Evolutionary conservation across 2,888 invertebrate species (phyloP).

Genomic region (Agapostemon virescens): DNA sequence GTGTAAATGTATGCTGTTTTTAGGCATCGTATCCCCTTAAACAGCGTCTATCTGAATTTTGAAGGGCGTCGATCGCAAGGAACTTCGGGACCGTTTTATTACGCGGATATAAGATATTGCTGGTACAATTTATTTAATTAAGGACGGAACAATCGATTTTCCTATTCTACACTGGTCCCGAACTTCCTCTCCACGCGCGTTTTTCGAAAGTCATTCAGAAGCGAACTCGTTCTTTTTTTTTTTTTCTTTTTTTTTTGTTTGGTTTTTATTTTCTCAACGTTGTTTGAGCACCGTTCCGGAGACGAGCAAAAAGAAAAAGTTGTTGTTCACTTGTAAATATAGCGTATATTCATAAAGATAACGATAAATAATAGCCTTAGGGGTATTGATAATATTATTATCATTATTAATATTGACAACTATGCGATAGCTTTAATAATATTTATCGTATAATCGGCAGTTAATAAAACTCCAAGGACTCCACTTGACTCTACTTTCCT

Average conservation of each 20-base stretch:
- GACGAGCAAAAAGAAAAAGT: conserved; percentile 63
- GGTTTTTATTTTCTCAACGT: conserved; percentile 51
- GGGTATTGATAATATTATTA: conserved; percentile 73
- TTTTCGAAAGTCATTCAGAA: conserved; percentile 55
- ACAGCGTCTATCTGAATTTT: conserved; percentile 54
- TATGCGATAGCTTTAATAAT: conserved; percentile 77
- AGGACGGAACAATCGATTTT: conserved; percentile 11
- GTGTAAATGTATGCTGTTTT: conserved; percentile 64
- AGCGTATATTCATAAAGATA: conserved; percentile 74
- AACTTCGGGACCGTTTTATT: conserved; percentile 35
- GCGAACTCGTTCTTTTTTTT: conserved; percentile 51
- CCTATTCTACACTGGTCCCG: conserved; percentile 16
- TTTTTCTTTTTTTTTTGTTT: conserved; percentile 59
- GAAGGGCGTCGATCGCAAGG: conserved; percentile 39
- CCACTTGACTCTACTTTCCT: conserved; percentile 54
- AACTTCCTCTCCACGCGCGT: conserved; percentile 31
- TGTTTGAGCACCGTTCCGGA: conserved; percentile 58
- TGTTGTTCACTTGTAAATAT: conserved; percentile 79
- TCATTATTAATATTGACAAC: conserved; percentile 72
- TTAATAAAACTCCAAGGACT: conserved; percentile 63
- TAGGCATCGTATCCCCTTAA: conserved; percentile 41
- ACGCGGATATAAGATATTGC: conserved; percentile 18
- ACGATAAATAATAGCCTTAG: conserved; percentile 70
- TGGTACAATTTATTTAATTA: conserved; percentile 32
- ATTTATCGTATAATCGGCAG: conserved; percentile 71